These are phyloP conservation scores for Xestia ashworthii DNA, from an alignment of 2,888 invertebrate species.

Conservation along the genomic window DNA sequence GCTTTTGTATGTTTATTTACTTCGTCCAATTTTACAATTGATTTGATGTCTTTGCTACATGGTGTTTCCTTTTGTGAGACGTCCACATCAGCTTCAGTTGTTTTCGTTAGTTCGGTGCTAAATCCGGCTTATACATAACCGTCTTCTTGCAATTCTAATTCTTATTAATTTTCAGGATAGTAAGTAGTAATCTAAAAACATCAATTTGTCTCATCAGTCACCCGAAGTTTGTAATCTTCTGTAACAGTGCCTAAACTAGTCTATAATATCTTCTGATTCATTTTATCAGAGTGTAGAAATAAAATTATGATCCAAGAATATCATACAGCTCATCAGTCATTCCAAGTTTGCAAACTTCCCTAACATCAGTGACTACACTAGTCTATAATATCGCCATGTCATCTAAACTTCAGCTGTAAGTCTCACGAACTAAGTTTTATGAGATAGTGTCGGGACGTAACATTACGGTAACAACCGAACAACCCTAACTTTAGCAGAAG, in stretches of 20 bases:
- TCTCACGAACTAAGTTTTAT: conserved; percentile 44
- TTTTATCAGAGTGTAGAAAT: neutral
- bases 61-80: neutral
- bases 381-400: conserved; percentile 31
- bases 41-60: neutral
- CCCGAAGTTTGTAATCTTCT: conserved; percentile 9
- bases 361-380: conserved; percentile 17
- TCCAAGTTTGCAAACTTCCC: conserved; percentile 18
- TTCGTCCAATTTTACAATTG: neutral
- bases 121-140: neutral
- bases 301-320: neutral
- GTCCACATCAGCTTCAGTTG: neutral
- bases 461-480: conserved; percentile 33
- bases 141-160: neutral
- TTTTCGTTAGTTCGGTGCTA: neutral
- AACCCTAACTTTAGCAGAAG: conserved; percentile 4
- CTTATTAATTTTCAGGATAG: neutral
- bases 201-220: neutral
- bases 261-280: neutral
- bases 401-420: conserved; percentile 41
- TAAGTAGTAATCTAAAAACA: neutral
- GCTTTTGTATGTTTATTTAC: neutral
- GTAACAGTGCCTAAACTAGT: conserved; percentile 5
- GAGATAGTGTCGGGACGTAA: conserved; percentile 35
- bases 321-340: conserved; percentile 15